Base-by-base conservation (phyloP, 2,797 vertebrate species). In the Mus minutoides region DNA sequence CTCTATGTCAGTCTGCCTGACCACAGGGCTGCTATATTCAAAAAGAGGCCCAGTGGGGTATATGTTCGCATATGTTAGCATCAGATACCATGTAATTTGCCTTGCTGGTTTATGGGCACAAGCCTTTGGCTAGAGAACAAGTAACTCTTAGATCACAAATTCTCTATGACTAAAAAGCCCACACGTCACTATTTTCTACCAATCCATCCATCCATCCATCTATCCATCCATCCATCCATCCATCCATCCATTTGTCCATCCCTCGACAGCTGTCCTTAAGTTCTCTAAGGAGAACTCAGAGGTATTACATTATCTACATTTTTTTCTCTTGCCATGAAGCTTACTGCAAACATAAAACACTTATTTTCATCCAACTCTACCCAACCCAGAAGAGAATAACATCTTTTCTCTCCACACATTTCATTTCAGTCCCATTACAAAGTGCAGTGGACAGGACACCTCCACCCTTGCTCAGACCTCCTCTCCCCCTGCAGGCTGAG, bases 261-360 rank as follows among this genome's bases (percentile, higher is more conserved):
- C 19, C 22, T 11, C 16, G 2, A 94, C 62, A 92, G 71, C 86
- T 95, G 85, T 86, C 52, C 84, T 88, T 88, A 92, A 97, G 84
- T 37, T 77, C 88, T 91, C 97, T 69, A 95, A 97, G 93, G 34
- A 97, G 93, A 94, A 92, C 88, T 97, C 71, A 88, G n/a, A 75
- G 52, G n/a, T 97, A 97, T 98, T 86, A 93, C 60, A 92, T 96
- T 97, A 97, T 46, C 97, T 88, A 98, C 94, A 97, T 95, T 96
- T 89, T 88, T 4, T 8, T 88, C 95, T 95, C 90, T 95, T 95
- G 88, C 91, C 84, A 97, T 96, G 56, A 97, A 93, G 92, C 56
- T 92, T 82, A 93, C 24, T n/a, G 58, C 26, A 96, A 97, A 97
- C 78, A 97, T 95, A 91, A 96, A 79, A 91, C 85, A 69, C 21